phyloP scores from a whole-genome alignment of 64 coral and sea anemone genomes.

The Porites australiensis region DNA sequence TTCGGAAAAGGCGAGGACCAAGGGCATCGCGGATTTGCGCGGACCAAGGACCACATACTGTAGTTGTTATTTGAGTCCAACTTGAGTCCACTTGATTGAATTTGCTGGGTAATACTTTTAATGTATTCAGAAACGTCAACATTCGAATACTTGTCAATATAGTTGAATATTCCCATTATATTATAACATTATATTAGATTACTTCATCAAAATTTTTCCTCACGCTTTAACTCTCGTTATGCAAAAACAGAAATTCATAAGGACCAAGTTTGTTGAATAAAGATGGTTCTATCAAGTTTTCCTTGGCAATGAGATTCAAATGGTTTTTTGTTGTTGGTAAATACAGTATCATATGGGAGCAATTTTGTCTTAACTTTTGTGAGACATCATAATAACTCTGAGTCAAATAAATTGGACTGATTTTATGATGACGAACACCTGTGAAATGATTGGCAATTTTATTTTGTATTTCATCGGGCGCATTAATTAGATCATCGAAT shows the following conservation, averaged over 20 bases:
- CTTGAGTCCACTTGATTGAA: no score
- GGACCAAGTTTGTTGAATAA: not conserved
- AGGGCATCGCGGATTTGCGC: no score
- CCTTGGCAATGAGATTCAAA: constrained; percentile 5
- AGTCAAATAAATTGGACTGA: not conserved
- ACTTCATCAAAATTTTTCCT: constrained; percentile 36
- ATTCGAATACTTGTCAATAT: no score
- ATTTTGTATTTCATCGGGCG: not conserved
- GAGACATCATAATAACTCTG: constrained; percentile 22
- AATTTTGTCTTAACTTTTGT: constrained; percentile 10
- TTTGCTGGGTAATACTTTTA: no score
- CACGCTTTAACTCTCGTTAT: not conserved
- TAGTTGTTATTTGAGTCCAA: no score
- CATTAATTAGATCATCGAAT: constrained; percentile 8
- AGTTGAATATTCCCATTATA: not conserved
- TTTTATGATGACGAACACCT: constrained; percentile 6
- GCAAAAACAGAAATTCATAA: constrained; percentile 10
- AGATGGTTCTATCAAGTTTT: not conserved
- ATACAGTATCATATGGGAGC: constrained; percentile 23
- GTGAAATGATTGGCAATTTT: constrained; percentile 32
- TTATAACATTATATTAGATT: no score
- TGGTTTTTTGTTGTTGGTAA: constrained; percentile 17
- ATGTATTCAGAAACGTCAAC: no score
- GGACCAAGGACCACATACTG: no score
- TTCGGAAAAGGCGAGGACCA: no score